These are phyloP conservation scores for Resseliella maxima DNA, from an alignment of 2,888 invertebrate species.

Conservation along the genomic window DNA sequence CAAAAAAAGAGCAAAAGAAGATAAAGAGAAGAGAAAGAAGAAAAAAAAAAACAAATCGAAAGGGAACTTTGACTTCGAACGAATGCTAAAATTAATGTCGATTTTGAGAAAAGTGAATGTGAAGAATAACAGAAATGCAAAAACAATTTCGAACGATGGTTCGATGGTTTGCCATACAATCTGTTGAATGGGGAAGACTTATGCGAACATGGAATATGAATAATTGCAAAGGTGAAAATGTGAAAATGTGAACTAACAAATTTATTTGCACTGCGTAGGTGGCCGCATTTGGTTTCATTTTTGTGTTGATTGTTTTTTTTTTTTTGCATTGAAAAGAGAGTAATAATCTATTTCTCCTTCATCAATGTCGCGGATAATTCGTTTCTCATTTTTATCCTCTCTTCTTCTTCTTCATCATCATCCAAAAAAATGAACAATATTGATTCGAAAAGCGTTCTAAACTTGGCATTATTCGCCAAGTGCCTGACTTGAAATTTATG, in stretches of 20 bases:
- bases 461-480: background rate
- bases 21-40: background rate
- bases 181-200: background rate
- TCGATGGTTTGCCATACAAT: background rate
- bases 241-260: background rate
- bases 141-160: background rate
- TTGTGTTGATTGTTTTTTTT: background rate
- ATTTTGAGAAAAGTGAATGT: background rate
- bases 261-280: background rate
- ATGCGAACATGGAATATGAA: background rate
- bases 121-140: background rate
- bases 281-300: background rate
- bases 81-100: slow-evolving; percentile 22
- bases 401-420: no score
- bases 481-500: background rate
- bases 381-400: background rate
- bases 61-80: background rate
- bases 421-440: background rate
- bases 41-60: background rate
- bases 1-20: no score
- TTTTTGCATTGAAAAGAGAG: background rate
- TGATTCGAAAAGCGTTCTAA: background rate
- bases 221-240: background rate
- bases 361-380: background rate
- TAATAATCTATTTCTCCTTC: background rate